Base-by-base conservation (phyloP, 2,797 vertebrate genomes). In the Pantherophis vulpinus region DNA sequence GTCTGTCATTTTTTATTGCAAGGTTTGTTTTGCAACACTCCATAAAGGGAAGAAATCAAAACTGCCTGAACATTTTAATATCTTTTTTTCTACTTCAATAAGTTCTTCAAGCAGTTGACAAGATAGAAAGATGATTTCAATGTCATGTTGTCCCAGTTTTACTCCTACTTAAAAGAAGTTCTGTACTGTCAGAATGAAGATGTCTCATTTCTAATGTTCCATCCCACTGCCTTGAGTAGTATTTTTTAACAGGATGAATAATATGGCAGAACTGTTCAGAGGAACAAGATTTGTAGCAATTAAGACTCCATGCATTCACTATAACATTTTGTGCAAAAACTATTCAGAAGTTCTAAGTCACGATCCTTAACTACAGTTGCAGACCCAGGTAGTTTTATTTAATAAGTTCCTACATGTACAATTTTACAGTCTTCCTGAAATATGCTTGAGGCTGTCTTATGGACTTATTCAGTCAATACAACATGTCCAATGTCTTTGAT, bases 21-120 rank as follows among this genome's bases (percentile, higher is more conserved):
- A 60, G 27, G 4, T 56, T 88, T 61, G 86, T 55, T 42, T 56
- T 56, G 47, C 55, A 83, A 55, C 23, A 7, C 23, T 91, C 89
- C 32, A 56, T 60, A 56, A 74, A n/a, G 42, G 16, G 29, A 60
- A 87, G 88, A 63, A 83, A 91, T 92, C 58, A 88, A 66, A 92
- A 89, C 83, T 47, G 0, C n/a, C 59, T 90, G 47, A 58, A 54
- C 88, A 94, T 91, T 58, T 88, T 58, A 37, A 32, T 87, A 56
- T 56, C 56, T 79, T 37, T 10, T 1, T 91, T 93, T 93, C 93
- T 89, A 20, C 86, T 58, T 91, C 91, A n/a, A 32, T 66, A 58
- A 92, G 32, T 60, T 94, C 94, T 94, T 87, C 92, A 93, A 93
- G 56, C n/a, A 88, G 13, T 94, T 87, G 70, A 14, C 87, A 88